Base-by-base conservation (phyloP, 64 coral and sea anemone genomes). In the Pocillopora damicornis region DNA sequence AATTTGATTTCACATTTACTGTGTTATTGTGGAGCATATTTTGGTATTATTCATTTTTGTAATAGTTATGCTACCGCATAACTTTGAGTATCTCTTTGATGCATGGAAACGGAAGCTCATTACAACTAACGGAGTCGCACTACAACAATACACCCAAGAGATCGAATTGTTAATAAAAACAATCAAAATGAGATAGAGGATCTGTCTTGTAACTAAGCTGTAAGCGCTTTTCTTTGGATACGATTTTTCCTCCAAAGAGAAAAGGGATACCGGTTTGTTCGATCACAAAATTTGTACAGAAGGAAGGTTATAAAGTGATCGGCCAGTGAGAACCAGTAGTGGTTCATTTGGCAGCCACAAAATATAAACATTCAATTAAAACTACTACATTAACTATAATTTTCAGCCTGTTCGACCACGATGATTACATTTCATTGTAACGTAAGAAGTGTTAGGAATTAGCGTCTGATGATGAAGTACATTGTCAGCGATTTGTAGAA, bases 111-210 rank as follows among this genome's bases (percentile, higher is more conserved):
- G 42, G 42, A 51, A 51, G 42, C 42, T 51, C 61, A n/a, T 22
- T 67, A 67, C 16, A 20, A 6, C 64, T 67, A 67, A 67, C 64
- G 16, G 42, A 15, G 6, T 77, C 17, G 16, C 15, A 11, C 59
- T 13, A 67, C 36, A 37, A 82, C 23, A 83, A 68, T 63, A 68
- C 56, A 25, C 63, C 18, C 5, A 71, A 59, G 11, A 57, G 17
- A 72, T 85, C 38, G 81, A 72, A 85, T 85, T 77, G 75, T 77
- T 77, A 51, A 56, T 77, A 56, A 77, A 77, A 77, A 77, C 75
- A 77, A 77, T 77, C 75, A 20, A 16, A 77, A 42, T 77, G 42
- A 9, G 3, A 17, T 77, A 9, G 23, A 1, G 18, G 57, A 57
- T 11, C 9, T 22, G 42, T 57, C 37, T n/a, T n/a, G 7, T 38